These are phyloP conservation scores for Atethmia centrago DNA, from an alignment of 2,888 invertebrate species.

Conservation along the genomic window DNA sequence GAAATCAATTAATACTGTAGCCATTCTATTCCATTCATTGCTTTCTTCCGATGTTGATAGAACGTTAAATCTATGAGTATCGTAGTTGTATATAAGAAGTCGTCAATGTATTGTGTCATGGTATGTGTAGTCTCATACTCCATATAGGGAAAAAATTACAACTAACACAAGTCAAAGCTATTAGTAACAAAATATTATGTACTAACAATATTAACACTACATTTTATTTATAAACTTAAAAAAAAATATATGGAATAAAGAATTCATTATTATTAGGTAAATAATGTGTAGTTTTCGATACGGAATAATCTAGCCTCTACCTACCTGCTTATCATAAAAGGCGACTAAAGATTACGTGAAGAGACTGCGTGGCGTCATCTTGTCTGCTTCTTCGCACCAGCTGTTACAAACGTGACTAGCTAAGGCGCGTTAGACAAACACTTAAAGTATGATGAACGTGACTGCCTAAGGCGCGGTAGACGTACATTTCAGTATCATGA, in stretches of 20 bases:
- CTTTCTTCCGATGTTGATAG: not conserved
- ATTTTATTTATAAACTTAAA: no score
- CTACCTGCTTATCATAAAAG: slow-evolving; percentile 23
- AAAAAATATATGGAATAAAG: no score
- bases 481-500: not conserved
- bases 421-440: not conserved
- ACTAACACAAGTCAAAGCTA: no score
- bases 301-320: not conserved
- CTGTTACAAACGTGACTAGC: not conserved
- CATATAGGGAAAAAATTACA: no score
- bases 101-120: slow-evolving; percentile 3
- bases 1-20: not conserved
- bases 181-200: no score
- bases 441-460: not conserved
- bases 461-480: not conserved
- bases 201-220: no score
- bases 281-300: not conserved
- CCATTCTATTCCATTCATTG: not conserved
- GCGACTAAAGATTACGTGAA: not conserved
- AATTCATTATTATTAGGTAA: no score
- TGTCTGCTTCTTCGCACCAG: not conserved
- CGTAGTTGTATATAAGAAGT: not conserved
- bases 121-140: not conserved
- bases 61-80: not conserved
- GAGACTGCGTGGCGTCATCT: not conserved